Conservation (phyloP, 2,888 invertebrate species). For the Leptinotarsa juncta region DNA sequence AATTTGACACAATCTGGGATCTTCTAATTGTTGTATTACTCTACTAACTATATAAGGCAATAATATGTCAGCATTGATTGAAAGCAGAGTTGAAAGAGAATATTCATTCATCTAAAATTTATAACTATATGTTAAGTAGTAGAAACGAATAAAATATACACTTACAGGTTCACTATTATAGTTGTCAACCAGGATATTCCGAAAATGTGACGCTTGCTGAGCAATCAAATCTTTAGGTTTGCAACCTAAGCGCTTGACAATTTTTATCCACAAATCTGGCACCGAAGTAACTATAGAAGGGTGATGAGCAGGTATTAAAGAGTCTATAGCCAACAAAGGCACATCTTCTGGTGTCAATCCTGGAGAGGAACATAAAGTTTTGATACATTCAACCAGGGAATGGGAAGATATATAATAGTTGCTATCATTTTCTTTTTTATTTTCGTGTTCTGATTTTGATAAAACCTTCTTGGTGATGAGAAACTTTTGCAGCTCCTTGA, state of each 20-base stretch:
- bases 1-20: conserved; percentile 76
- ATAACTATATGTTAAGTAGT: neutral
- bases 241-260: conserved; percentile 71
- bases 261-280: conserved; percentile 77
- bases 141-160: neutral
- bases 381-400: conserved; percentile 63
- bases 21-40: conserved; percentile 72
- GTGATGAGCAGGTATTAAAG: conserved; percentile 81
- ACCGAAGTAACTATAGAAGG: conserved; percentile 73
- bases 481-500: conserved; percentile 75
- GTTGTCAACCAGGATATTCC: conserved; percentile 73
- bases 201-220: conserved; percentile 70
- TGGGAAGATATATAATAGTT: conserved; percentile 69
- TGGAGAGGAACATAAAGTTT: conserved; percentile 63
- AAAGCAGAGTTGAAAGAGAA: conserved; percentile 78
- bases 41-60: conserved; percentile 74
- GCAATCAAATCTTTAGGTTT: conserved; percentile 73
- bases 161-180: conserved; percentile 57
- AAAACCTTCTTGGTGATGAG: conserved; percentile 74
- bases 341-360: conserved; percentile 67
- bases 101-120: conserved; percentile 72
- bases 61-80: conserved; percentile 74
- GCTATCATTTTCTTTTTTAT: conserved; percentile 65
- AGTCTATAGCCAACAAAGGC: conserved; percentile 73
- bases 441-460: conserved; percentile 53